These are phyloP conservation scores for Calephelis nemesis DNA, from an alignment of 1,140 invertebrate genomes.

Conservation along the genomic window DNA sequence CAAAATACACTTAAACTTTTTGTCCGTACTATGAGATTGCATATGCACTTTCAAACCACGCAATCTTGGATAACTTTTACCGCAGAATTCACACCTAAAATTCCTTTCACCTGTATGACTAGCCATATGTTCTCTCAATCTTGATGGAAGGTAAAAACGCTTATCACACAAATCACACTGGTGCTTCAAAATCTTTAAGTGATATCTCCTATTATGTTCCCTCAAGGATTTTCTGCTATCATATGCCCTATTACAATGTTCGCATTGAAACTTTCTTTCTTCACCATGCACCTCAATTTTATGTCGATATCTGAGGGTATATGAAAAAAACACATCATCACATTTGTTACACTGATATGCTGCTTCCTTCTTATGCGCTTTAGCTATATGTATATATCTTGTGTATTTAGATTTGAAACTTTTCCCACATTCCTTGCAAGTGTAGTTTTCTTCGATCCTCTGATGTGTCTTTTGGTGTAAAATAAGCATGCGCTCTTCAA, in stretches of 20 bases:
- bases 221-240: conserved; percentile 59
- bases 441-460: conserved; percentile 40
- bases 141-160: conserved; percentile 58
- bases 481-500: conserved; percentile 60
- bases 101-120: conserved; percentile 67
- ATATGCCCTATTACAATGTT: conserved; percentile 54
- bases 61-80: conserved; percentile 60
- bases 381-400: conserved; percentile 53
- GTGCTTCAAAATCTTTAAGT: conserved; percentile 62
- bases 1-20: conserved; percentile 49
- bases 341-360: conserved; percentile 63
- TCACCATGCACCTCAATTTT: conserved; percentile 61
- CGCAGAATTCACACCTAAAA: conserved; percentile 62
- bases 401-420: conserved; percentile 63
- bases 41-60: conserved; percentile 56
- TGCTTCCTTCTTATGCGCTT: conserved; percentile 58
- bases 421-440: conserved; percentile 64
- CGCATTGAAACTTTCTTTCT: conserved; percentile 54
- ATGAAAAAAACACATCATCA: conserved; percentile 58
- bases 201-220: conserved; percentile 57
- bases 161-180: conserved; percentile 67
- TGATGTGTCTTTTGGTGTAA: conserved; percentile 59
- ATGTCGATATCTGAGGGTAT: conserved; percentile 55
- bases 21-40: conserved; percentile 53
- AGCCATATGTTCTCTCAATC: conserved; percentile 63